phyloP scores from a whole-genome alignment of 2,888 invertebrate genomes.

The Sinhomidia bicolor region DNA sequence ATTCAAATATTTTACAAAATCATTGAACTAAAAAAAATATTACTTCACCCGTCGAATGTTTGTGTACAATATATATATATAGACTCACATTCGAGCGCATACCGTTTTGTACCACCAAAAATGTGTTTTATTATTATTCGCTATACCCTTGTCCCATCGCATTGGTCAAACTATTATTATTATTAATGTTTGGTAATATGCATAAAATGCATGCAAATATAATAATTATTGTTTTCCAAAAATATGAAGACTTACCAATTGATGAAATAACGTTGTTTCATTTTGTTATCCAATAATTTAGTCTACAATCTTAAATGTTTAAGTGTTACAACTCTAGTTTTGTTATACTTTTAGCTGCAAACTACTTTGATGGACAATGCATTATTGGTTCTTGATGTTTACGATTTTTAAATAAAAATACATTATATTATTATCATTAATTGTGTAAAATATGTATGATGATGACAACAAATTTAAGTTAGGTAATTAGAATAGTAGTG shows the following conservation, averaged over 20 bases:
- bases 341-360: constrained; percentile 16
- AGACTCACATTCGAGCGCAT: background rate
- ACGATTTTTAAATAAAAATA: constrained; percentile 9
- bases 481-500: background rate
- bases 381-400: constrained; percentile 9
- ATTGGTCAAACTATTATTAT: background rate
- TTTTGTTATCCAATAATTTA: constrained; percentile 3
- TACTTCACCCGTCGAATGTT: no score
- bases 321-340: constrained; percentile 10
- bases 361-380: constrained; percentile 34
- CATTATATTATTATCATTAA: no score
- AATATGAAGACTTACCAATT: background rate
- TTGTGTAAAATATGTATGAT: background rate
- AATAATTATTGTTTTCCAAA: constrained; percentile 17
- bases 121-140: constrained; percentile 3
- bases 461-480: background rate
- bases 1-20: no score
- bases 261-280: background rate
- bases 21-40: no score
- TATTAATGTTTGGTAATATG: no score
- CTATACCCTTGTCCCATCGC: background rate
- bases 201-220: background rate
- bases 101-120: constrained; percentile 27
- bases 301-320: constrained; percentile 26
- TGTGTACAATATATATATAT: background rate